Conservation (phyloP, 2,113 vertebrate genomes). For the Eublepharis macularius region DNA sequence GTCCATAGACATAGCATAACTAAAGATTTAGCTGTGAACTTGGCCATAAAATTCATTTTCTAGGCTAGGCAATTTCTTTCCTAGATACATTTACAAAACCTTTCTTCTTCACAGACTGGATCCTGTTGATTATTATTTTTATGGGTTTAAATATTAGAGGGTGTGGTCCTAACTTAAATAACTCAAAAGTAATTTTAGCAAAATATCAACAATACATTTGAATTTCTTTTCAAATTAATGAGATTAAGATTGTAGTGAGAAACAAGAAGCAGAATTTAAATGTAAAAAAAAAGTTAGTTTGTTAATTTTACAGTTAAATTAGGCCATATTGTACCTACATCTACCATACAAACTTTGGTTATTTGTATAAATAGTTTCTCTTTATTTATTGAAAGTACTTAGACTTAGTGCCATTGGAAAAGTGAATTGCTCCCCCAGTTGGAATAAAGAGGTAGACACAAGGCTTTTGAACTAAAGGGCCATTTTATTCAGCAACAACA, state of each 20-base stretch:
- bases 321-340: not conserved
- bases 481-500: too few species aligned
- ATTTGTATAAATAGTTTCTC: not conserved
- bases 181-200: not conserved
- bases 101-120: not conserved
- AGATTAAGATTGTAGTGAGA: not conserved
- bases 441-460: too few species aligned
- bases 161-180: not conserved
- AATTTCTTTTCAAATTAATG: not conserved
- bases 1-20: not conserved
- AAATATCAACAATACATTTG: not conserved
- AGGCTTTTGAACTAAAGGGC: too few species aligned
- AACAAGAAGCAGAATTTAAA: not conserved
- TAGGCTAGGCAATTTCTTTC: not conserved
- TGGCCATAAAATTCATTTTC: not conserved
- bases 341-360: not conserved
- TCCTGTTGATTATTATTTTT: not conserved
- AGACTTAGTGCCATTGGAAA: not conserved
- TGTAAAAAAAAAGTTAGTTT: not conserved
- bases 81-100: not conserved
- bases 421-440: too few species aligned
- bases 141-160: not conserved
- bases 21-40: not conserved
- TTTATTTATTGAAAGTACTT: not conserved
- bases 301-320: not conserved